Evolutionary conservation across 2,888 invertebrate species (phyloP).

Genomic region (Leptogaster cylindrica): DNA sequence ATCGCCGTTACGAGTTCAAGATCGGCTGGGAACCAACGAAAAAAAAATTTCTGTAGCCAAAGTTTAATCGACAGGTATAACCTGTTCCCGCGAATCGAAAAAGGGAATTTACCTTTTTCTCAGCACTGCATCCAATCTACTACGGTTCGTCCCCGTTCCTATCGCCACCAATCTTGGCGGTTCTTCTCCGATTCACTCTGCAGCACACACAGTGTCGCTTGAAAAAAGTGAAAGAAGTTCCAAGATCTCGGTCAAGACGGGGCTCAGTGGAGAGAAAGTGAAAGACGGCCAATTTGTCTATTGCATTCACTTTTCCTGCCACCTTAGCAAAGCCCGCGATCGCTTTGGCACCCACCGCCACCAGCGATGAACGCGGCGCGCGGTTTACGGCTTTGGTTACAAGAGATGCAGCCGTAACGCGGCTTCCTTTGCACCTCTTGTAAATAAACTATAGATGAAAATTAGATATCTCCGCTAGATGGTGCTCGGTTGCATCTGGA

Average conservation of each 20-base stretch:
- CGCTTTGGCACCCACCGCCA: not conserved
- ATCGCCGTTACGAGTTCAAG: too few species aligned
- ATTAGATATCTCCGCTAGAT: constrained; percentile 3
- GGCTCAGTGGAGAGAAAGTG: constrained; percentile 33
- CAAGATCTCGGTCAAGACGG: constrained; percentile 36
- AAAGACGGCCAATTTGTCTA: constrained; percentile 36
- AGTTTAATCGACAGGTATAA: constrained; percentile 6
- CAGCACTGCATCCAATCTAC: not conserved
- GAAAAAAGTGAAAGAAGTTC: constrained; percentile 32
- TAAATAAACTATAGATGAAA: constrained; percentile 1
- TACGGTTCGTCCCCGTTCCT: too few species aligned
- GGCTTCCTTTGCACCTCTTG: not conserved
- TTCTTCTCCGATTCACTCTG: too few species aligned
- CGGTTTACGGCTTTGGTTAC: constrained; percentile 7
- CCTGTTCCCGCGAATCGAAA: constrained; percentile 5
- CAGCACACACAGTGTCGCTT: constrained; percentile 14
- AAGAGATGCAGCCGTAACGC: not conserved
- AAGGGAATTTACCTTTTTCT: constrained; percentile 19
- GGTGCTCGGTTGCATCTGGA: not conserved
- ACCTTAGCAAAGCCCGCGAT: constrained; percentile 8
- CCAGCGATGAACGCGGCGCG: not conserved
- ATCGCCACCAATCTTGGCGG: not conserved
- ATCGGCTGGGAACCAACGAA: too few species aligned
- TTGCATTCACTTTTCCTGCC: constrained; percentile 38
- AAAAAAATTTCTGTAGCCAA: too few species aligned